Conservation (phyloP, 2,888 invertebrate genomes). For the Hydraecia micacea region DNA sequence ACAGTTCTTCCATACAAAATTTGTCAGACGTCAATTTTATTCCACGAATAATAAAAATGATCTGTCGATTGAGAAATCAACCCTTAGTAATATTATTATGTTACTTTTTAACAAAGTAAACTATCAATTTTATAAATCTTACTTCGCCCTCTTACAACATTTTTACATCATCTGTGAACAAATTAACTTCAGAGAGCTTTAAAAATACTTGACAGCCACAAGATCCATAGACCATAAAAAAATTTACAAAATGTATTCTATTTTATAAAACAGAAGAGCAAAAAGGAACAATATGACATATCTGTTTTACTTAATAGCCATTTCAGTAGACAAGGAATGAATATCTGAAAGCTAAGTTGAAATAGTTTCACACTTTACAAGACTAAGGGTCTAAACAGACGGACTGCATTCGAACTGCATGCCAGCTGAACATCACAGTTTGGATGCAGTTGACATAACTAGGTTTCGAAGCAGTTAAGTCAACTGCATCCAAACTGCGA, state of each 20-base stretch:
- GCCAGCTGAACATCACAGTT: no score
- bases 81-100: conserved; percentile 9
- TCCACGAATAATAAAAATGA: no score
- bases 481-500: no score
- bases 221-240: conserved; percentile 8
- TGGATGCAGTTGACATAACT: no score
- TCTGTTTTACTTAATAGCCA: background rate
- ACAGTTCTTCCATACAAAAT: no score
- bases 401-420: no score
- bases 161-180: conserved; percentile 48
- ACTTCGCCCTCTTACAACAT: conserved; percentile 26
- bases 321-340: conserved; percentile 9
- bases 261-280: conserved; percentile 21
- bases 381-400: background rate
- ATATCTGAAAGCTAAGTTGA: background rate
- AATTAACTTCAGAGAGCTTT: conserved; percentile 69
- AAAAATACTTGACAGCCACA: conserved; percentile 69
- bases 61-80: no score
- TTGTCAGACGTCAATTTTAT: no score
- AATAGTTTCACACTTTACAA: background rate
- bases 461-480: no score
- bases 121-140: conserved; percentile 22
- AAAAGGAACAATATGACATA: conserved; percentile 10
- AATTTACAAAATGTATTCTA: conserved; percentile 31
- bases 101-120: conserved; percentile 58